Evolutionary conservation across 1,140 invertebrate genomes (phyloP), one percentile per base, ranked within the genome.

Genomic region (Drosophila novamexicana): DNA sequence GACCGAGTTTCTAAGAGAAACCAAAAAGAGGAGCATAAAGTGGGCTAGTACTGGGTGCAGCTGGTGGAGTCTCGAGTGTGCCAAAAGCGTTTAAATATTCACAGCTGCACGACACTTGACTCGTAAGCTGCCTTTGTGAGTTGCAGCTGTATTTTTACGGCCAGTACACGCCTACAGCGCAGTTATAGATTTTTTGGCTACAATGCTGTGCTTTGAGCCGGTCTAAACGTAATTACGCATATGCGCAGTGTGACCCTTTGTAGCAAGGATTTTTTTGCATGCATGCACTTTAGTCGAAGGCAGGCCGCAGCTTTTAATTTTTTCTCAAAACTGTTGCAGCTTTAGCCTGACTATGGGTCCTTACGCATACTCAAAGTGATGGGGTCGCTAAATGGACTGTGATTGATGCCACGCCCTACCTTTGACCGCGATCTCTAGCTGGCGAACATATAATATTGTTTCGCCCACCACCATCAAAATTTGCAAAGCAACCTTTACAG

Each of bases 41-140:
- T 37, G 45, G 16, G 45, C 45, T 2, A 49, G 45, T 10, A 49
- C 18, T 22, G 8, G 16, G 18, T 39, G 66, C 9, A 44, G 8
- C 22, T 16, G 45, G 61, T 40, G 44, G 32, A 45, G 52, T 39
- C 22, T 67, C 42, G 16, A 66, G 58, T 53, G 58, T 42, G 61
- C 50, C 70, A 34, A 57, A 54, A 62, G 40, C 52, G 64, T 62
- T 75, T 62, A 37, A 32, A 71, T 44, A 75, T 79, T 71, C 62
- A 69, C 39, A 40, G 6, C 40, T 22, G 14, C 49, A 40, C 47
- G 29, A 50, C 50, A 58, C 73, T 74, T 79, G 44, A 64, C 34
- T 34, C 22, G 6, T 10, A 37, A 18, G n/a, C 18, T 1, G 47
- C 9, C 22, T 61, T 69, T 61, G 32, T 58, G 45, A 52, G 34